Conservation (phyloP, 2,888 invertebrate genomes). For the Rotaria macrura region DNA sequence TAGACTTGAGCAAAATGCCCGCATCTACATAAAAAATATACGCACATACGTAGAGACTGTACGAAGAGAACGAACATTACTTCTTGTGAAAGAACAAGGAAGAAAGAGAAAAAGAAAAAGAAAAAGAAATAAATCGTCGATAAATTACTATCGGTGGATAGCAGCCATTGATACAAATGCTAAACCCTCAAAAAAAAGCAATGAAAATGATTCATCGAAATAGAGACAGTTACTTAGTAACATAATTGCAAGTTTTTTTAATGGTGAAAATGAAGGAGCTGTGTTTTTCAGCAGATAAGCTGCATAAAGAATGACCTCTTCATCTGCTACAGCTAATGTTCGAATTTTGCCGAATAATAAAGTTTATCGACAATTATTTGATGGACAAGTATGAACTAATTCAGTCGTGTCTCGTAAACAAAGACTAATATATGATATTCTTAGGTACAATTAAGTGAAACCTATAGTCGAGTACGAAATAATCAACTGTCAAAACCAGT, state of each 20-base stretch:
- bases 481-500: conserved; percentile 23
- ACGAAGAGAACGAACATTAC: background rate
- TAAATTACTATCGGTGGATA: background rate
- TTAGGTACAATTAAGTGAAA: conserved; percentile 34
- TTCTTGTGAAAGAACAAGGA: background rate
- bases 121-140: background rate
- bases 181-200: background rate
- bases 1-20: background rate
- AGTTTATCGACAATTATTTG: conserved; percentile 49
- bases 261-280: background rate
- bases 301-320: background rate
- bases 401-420: background rate
- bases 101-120: background rate
- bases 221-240: background rate
- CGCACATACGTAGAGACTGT: background rate
- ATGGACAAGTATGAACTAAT: conserved; percentile 47
- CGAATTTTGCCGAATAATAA: conserved; percentile 45
- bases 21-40: background rate
- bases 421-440: background rate
- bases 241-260: background rate
- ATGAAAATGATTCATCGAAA: background rate
- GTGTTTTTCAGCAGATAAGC: background rate
- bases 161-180: background rate
- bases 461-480: conserved; percentile 23
- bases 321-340: background rate